Conservation (phyloP, 1,140 invertebrate genomes). For the Trypoxylus dichotomus region DNA sequence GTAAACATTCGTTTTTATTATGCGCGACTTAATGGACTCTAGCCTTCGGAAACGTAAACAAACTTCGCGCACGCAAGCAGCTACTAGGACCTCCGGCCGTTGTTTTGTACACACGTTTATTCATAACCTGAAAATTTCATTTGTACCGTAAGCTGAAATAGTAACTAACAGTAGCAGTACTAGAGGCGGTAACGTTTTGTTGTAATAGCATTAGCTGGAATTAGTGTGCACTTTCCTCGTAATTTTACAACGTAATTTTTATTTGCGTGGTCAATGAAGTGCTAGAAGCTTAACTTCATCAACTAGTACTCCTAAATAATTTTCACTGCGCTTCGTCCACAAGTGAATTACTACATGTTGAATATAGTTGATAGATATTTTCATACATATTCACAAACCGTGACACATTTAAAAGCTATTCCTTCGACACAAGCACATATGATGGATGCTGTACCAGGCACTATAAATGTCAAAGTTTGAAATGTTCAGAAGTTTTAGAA, state of each 20-base stretch:
- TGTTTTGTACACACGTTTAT: background rate
- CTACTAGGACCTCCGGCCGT: slow-evolving; percentile 4
- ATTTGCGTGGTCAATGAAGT: background rate
- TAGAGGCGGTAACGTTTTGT: background rate
- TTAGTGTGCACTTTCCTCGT: background rate
- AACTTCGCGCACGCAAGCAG: background rate
- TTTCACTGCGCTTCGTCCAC: background rate
- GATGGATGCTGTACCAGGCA: no score
- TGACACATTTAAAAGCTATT: no score
- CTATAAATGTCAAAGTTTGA: no score
- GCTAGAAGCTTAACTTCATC: background rate
- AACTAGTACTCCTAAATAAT: background rate
- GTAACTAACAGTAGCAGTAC: background rate
- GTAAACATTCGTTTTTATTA: slow-evolving; percentile 21
- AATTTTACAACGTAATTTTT: background rate
- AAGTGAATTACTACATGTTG: no score
- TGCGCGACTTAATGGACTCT: slow-evolving; percentile 16
- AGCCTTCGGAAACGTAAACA: slow-evolving; percentile 5
- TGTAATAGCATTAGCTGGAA: background rate
- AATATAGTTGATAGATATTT: no score
- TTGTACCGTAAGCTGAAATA: background rate
- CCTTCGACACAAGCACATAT: no score
- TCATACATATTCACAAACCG: no score
- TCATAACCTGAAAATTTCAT: slow-evolving; percentile 5
- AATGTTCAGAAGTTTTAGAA: no score